A percentile compares a stretch with the other conserved stretches of the same genome.
Conservation (phyloP, 1,140 invertebrate species). For the Heterodera schachtii region DNA sequence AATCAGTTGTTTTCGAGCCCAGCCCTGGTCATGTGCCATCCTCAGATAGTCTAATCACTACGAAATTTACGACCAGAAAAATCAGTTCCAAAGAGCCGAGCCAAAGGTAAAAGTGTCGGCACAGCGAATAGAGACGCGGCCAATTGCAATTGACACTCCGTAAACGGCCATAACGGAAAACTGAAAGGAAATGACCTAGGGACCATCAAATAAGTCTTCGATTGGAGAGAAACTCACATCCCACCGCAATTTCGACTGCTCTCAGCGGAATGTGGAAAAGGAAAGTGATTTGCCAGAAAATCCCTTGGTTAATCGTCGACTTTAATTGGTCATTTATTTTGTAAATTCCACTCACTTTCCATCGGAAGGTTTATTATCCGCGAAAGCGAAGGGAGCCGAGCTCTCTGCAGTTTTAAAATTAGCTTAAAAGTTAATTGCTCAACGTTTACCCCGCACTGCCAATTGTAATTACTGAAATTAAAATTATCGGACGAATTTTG, state of each 20-base stretch:
- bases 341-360: slow-evolving; percentile 36
- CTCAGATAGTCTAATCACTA: too few relatives aligned
- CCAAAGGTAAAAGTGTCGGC: slow-evolving; percentile 53
- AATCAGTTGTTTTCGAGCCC: too few relatives aligned
- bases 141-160: slow-evolving; percentile 47
- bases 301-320: too few relatives aligned
- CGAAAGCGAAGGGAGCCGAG: slow-evolving; percentile 59
- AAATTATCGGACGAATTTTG: slow-evolving; percentile 1
- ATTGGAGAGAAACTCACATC: slow-evolving; percentile 47
- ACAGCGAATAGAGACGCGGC: slow-evolving; percentile 53
- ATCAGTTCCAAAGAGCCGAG: slow-evolving; percentile 48
- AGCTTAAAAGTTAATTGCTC: neutral
- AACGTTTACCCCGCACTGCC: slow-evolving; percentile 62
- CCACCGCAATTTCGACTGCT: slow-evolving; percentile 47
- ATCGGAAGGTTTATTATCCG: slow-evolving; percentile 60
- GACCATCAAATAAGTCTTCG: slow-evolving; percentile 26
- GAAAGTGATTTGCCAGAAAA: slow-evolving; percentile 59
- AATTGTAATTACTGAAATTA: slow-evolving; percentile 59
- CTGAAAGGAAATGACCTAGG: slow-evolving; percentile 2
- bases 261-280: slow-evolving; percentile 58
- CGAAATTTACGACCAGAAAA: slow-evolving; percentile 39
- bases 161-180: slow-evolving; percentile 49
- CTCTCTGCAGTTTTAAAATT: slow-evolving; percentile 48
- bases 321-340: neutral
- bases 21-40: too few relatives aligned